These are phyloP conservation scores for Alaudala cheleensis DNA, from an alignment of 2,113 vertebrate genomes.

Conservation along the genomic window DNA sequence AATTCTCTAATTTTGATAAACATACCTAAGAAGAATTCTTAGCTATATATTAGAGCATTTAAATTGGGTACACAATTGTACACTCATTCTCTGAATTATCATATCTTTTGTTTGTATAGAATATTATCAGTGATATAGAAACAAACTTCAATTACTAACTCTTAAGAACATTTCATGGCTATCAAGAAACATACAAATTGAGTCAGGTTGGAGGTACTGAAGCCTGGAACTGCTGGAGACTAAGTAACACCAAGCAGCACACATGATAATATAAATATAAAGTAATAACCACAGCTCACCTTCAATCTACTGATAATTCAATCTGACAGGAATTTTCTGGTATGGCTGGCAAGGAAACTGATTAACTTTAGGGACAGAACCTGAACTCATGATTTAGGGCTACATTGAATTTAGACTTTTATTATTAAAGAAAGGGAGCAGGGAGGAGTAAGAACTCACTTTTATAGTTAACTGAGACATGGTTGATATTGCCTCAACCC, in stretches of 20 bases:
- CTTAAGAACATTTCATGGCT: neutral
- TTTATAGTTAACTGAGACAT: constrained; percentile 2
- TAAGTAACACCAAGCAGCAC: neutral
- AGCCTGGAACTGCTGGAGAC: neutral
- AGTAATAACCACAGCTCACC: neutral
- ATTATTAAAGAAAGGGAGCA: neutral
- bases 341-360: neutral
- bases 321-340: neutral
- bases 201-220: neutral
- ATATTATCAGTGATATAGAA: neutral
- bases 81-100: neutral
- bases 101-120: neutral
- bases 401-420: neutral
- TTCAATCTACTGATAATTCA: neutral
- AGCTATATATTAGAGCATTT: neutral
- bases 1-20: neutral
- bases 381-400: neutral
- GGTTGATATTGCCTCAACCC: neutral
- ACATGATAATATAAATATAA: neutral
- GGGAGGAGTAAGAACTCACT: neutral
- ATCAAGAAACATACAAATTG: neutral
- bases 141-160: neutral
- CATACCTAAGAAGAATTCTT: neutral
- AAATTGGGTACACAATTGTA: neutral
- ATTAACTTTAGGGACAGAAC: neutral